phyloP scores from a whole-genome alignment of 2,113 vertebrate genomes.

The Apteryx owenii region DNA sequence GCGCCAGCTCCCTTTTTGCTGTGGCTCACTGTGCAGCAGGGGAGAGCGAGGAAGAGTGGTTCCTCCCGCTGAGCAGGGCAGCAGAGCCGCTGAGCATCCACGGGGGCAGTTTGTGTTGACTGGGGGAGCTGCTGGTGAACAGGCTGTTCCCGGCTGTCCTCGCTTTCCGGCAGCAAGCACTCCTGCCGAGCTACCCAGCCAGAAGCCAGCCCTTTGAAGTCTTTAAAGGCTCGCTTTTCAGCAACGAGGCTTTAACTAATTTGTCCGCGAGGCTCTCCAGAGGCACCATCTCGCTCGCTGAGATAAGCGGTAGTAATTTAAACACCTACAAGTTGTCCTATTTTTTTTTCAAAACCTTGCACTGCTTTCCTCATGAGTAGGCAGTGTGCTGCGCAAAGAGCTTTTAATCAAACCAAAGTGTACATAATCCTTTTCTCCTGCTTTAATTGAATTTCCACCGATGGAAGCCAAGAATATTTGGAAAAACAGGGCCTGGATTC shows the following conservation, averaged over 20 bases:
- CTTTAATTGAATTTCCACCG: not conserved
- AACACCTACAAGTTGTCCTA: not conserved
- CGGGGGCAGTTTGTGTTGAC: not conserved
- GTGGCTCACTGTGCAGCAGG: accelerated
- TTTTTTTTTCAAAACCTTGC: accelerated
- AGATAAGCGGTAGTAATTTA: not conserved
- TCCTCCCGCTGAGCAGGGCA: not conserved
- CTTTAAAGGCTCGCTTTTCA: not conserved
- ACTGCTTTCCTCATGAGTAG: not conserved
- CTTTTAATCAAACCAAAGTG: not conserved
- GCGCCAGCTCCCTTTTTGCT: not conserved
- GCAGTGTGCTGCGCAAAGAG: not conserved
- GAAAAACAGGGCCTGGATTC: not conserved
- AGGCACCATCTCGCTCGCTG: not conserved
- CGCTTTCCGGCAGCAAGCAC: not conserved
- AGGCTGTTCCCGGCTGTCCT: not conserved
- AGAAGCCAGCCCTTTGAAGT: not conserved
- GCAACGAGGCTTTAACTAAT: not conserved
- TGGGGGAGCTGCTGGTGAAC: not conserved
- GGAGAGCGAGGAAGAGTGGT: not conserved
- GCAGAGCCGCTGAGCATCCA: not conserved
- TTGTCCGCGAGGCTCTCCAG: not conserved
- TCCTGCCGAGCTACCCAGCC: not conserved
- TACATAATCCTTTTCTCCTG: not conserved
- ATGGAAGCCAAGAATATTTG: not conserved